Percentiles rank a stretch among this genome's conserved stretches.
These are phyloP conservation scores for Gastrophysa polygoni DNA, from an alignment of 2,888 invertebrate genomes.

Conservation along the genomic window DNA sequence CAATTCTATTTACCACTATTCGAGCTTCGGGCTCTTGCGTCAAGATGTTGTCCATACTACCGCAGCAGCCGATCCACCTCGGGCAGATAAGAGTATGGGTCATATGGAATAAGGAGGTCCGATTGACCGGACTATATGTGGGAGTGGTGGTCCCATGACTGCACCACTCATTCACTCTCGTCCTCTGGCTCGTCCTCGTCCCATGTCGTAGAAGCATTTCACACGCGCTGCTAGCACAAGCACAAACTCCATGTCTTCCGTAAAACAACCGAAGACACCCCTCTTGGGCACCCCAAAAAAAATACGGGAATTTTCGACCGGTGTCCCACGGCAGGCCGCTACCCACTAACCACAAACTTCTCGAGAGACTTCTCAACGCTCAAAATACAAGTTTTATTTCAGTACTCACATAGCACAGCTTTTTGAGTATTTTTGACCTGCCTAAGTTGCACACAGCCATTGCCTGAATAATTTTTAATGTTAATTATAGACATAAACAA, in stretches of 20 bases:
- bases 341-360: constrained; percentile 37
- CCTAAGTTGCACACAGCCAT: constrained; percentile 59
- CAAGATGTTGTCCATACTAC: too few relatives aligned
- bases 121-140: constrained; percentile 28
- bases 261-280: constrained; percentile 8
- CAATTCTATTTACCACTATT: too few relatives aligned
- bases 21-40: too few relatives aligned
- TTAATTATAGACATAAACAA: constrained; percentile 63
- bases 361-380: constrained; percentile 50
- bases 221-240: constrained; percentile 28
- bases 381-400: constrained; percentile 62
- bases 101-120: background rate
- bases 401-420: constrained; percentile 60
- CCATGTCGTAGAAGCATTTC: constrained; percentile 29
- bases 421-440: constrained; percentile 63
- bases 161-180: constrained; percentile 27
- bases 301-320: constrained; percentile 23
- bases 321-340: constrained; percentile 33
- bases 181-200: too few relatives aligned
- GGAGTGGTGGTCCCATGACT: constrained; percentile 31
- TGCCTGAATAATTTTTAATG: constrained; percentile 60
- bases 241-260: constrained; percentile 2
- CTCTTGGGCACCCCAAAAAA: constrained; percentile 22
- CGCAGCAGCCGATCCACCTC: background rate
- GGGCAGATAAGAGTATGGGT: background rate